These are phyloP conservation scores for Tangara arthus DNA, from an alignment of 2,797 vertebrate genomes.

Conservation along the genomic window DNA sequence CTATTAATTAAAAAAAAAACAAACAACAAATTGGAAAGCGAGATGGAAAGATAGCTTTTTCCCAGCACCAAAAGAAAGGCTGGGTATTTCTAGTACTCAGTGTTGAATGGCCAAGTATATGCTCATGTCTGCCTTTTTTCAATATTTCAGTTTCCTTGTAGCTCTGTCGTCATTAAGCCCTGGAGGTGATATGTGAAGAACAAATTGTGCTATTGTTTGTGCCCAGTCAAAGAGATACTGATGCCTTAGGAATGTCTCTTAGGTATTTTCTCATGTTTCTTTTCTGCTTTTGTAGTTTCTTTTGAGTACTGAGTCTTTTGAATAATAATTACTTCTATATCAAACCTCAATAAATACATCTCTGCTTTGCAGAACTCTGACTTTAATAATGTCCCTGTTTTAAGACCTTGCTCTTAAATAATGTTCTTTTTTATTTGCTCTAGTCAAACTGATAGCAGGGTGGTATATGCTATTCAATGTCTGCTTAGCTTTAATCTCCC, in stretches of 20 bases:
- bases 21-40: neutral
- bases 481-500: slow-evolving; percentile 42
- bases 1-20: neutral
- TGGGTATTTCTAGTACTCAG: neutral
- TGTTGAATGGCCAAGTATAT: neutral
- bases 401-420: neutral
- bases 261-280: neutral
- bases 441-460: neutral
- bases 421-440: slow-evolving; percentile 6
- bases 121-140: neutral
- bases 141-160: neutral
- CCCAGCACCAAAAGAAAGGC: neutral
- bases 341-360: neutral
- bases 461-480: neutral
- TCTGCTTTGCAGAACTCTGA: slow-evolving; percentile 6
- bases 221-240: neutral
- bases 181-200: neutral
- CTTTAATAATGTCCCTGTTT: neutral
- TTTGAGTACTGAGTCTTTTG: neutral
- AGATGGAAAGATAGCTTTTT: neutral
- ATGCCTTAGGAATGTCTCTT: neutral
- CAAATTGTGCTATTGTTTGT: neutral
- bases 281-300: neutral
- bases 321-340: neutral
- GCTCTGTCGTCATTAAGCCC: neutral